These are phyloP conservation scores for Pyralis farinalis DNA, from an alignment of 2,888 invertebrate species.

Conservation along the genomic window DNA sequence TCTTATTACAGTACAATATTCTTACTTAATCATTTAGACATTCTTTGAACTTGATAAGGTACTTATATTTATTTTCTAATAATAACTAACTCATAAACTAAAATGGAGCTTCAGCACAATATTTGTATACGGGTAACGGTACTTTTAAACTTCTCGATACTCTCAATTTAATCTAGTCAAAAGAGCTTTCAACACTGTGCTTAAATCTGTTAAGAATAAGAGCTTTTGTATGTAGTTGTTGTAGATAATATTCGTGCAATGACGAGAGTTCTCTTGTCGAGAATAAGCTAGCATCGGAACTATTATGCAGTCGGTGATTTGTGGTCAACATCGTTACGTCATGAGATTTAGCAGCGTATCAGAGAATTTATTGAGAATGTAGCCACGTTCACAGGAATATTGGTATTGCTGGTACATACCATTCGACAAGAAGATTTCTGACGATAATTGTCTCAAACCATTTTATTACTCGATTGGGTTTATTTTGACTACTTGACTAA, in stretches of 20 bases:
- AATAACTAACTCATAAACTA: slow-evolving; percentile 2
- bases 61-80: slow-evolving; percentile 13
- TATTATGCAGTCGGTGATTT: slow-evolving; percentile 16
- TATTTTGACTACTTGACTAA: too few relatives aligned
- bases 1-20: slow-evolving; percentile 17
- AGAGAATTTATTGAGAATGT: neutral
- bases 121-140: slow-evolving; percentile 7
- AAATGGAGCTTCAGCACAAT: slow-evolving; percentile 14
- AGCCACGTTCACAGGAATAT: neutral
- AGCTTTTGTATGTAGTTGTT: slow-evolving; percentile 72
- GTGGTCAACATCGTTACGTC: slow-evolving; percentile 5
- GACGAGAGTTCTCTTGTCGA: slow-evolving; percentile 35
- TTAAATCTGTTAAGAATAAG: slow-evolving; percentile 64
- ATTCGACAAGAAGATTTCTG: too few relatives aligned
- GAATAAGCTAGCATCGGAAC: slow-evolving; percentile 23
- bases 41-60: slow-evolving; percentile 13
- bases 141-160: slow-evolving; percentile 17
- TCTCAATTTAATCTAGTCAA: slow-evolving; percentile 39
- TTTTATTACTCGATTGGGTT: too few relatives aligned
- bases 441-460: too few relatives aligned
- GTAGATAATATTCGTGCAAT: slow-evolving; percentile 46
- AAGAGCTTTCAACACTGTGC: slow-evolving; percentile 70
- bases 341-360: neutral
- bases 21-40: slow-evolving; percentile 12
- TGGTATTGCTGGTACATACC: neutral